A percentile compares a stretch with the other conserved stretches of the same genome.
Conservation (phyloP, 2,797 vertebrate species). For the Chelidonichthys spinosus region DNA sequence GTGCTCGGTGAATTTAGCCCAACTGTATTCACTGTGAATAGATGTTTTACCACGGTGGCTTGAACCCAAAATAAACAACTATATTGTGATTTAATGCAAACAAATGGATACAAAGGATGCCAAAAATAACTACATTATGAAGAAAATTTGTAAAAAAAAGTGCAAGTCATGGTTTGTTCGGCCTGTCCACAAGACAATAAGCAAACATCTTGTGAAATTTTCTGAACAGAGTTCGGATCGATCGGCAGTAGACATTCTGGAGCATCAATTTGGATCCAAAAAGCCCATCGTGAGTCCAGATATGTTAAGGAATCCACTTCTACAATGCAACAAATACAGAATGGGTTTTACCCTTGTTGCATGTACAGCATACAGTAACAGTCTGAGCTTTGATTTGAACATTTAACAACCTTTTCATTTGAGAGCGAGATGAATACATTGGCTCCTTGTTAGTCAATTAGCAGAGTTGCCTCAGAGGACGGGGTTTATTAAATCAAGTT, state of each 20-base stretch:
- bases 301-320: neutral
- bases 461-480: constrained; percentile 55
- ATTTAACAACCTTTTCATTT: constrained; percentile 61
- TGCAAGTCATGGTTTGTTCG: too few relatives aligned
- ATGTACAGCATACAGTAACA: constrained; percentile 17
- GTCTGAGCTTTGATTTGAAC: constrained; percentile 39
- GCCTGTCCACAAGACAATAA: too few relatives aligned
- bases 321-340: neutral
- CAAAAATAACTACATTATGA: too few relatives aligned
- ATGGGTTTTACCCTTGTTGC: neutral
- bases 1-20: too few relatives aligned
- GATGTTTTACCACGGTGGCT: too few relatives aligned
- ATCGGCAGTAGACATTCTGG: neutral
- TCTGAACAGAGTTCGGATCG: too few relatives aligned
- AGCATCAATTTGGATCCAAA: neutral
- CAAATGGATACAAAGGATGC: too few relatives aligned
- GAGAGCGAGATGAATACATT: constrained; percentile 67
- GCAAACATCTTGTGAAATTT: too few relatives aligned
- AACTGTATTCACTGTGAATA: too few relatives aligned
- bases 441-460: constrained; percentile 73
- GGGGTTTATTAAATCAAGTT: constrained; percentile 71
- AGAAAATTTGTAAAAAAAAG: too few relatives aligned
- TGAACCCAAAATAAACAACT: too few relatives aligned
- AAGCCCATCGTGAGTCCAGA: neutral
- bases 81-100: too few relatives aligned